These are phyloP conservation scores for Caenorhabditis doughertyi DNA, from an alignment of 2,888 invertebrate genomes.

Conservation along the genomic window DNA sequence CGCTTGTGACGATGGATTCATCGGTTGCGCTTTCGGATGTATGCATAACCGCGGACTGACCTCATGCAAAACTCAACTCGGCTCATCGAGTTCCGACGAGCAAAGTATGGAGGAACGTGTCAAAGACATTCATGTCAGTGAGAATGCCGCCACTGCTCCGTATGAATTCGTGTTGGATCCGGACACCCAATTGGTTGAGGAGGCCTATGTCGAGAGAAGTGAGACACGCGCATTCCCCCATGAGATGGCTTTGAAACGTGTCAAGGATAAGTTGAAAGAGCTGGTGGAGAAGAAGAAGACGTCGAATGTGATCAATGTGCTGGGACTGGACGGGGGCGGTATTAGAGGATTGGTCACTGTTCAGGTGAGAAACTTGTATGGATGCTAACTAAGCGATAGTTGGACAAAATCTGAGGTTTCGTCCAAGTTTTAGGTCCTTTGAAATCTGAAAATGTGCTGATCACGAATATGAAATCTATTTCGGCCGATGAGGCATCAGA, in stretches of 20 bases:
- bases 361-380: conserved; percentile 69
- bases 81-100: conserved; percentile 15
- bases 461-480: no score
- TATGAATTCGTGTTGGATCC: conserved; percentile 73
- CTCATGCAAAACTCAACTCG: conserved; percentile 53
- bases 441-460: no score
- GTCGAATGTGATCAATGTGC: conserved; percentile 77
- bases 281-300: conserved; percentile 69
- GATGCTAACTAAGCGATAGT: no score
- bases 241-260: conserved; percentile 64
- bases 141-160: conserved; percentile 61
- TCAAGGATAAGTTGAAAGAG: conserved; percentile 63
- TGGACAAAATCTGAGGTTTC: no score
- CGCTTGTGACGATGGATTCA: conserved; percentile 73
- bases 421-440: no score
- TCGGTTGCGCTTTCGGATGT: conserved; percentile 80
- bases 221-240: conserved; percentile 66
- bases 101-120: conserved; percentile 49
- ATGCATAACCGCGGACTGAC: conserved; percentile 66
- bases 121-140: conserved; percentile 29
- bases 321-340: conserved; percentile 97
- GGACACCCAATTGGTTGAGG: conserved; percentile 66
- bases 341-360: conserved; percentile 87
- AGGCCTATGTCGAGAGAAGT: conserved; percentile 66
- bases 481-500: no score